phyloP scores from a whole-genome alignment of 1,140 invertebrate genomes.

The Vollenhovia emeryi region DNA sequence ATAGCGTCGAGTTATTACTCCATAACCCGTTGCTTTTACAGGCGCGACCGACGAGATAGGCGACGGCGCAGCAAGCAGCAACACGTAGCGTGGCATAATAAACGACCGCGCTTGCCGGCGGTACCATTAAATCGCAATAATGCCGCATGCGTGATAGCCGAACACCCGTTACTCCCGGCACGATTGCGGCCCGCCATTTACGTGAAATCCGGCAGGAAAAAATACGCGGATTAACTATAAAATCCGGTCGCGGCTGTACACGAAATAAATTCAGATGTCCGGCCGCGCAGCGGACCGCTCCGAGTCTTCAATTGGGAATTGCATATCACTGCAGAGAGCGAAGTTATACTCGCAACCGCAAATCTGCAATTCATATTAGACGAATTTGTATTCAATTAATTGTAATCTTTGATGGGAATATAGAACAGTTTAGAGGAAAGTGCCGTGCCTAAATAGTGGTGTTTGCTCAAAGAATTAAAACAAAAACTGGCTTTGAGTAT shows the following conservation, averaged over 20 bases:
- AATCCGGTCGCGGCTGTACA: background rate
- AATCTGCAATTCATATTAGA: constrained; percentile 5
- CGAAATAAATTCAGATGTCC: constrained; percentile 15
- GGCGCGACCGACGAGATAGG: constrained; percentile 57
- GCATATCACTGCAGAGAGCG: background rate
- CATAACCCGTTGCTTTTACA: constrained; percentile 71
- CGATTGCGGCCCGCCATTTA: background rate
- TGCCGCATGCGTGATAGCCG: constrained; percentile 26
- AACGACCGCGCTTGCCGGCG: constrained; percentile 42
- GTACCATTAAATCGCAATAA: constrained; percentile 55
- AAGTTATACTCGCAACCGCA: background rate
- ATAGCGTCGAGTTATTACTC: constrained; percentile 67
- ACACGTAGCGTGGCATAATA: constrained; percentile 64
- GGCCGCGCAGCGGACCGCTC: background rate
- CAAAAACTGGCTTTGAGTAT: no score
- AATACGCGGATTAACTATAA: constrained; percentile 20
- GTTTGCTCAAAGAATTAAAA: no score
- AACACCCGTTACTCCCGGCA: constrained; percentile 12
- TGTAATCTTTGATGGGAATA: background rate
- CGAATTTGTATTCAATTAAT: constrained; percentile 4
- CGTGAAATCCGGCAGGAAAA: background rate
- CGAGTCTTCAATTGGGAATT: constrained; percentile 9
- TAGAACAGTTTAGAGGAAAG: background rate
- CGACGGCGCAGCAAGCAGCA: constrained; percentile 52
- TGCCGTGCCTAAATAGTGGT: no score